phyloP scores from a whole-genome alignment of 2,113 vertebrate genomes.

The Oncorhynchus tshawytscha region DNA sequence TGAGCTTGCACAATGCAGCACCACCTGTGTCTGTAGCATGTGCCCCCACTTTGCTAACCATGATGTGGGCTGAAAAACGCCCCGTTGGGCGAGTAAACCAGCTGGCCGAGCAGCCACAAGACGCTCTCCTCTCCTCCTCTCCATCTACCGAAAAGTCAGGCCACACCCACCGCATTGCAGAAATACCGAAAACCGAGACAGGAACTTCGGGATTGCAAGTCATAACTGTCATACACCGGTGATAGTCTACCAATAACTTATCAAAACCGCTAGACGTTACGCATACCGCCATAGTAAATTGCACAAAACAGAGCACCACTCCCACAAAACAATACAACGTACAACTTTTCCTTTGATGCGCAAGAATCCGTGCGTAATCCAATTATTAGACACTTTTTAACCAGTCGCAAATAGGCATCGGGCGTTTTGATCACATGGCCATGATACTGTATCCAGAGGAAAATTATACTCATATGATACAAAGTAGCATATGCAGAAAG shows the following conservation, averaged over 20 bases:
- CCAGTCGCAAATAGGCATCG: neutral
- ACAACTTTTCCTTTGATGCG: neutral
- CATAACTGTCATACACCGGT: conserved; percentile 33
- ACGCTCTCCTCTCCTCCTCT: neutral
- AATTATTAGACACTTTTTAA: neutral
- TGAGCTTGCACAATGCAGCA: too few species aligned
- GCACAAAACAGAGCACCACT: neutral
- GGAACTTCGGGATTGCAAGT: conserved; percentile 30
- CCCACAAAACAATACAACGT: neutral
- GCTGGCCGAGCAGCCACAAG: conserved; percentile 9
- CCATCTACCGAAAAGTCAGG: conserved; percentile 24
- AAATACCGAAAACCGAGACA: conserved; percentile 31
- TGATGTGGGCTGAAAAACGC: neutral
- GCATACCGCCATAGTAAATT: neutral
- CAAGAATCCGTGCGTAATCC: neutral
- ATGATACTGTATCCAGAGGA: neutral
- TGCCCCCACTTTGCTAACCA: neutral
- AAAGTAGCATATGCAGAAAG: neutral
- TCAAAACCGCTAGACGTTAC: neutral
- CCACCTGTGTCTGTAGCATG: neutral
- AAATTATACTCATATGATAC: neutral
- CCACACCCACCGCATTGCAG: conserved; percentile 67
- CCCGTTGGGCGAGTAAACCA: conserved; percentile 2
- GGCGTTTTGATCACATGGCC: neutral
- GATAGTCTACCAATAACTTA: neutral